A percentile compares a stretch with the other conserved stretches of the same genome.
Conservation (phyloP, 2,113 vertebrate species). For the Epinephelus fuscoguttatus region DNA sequence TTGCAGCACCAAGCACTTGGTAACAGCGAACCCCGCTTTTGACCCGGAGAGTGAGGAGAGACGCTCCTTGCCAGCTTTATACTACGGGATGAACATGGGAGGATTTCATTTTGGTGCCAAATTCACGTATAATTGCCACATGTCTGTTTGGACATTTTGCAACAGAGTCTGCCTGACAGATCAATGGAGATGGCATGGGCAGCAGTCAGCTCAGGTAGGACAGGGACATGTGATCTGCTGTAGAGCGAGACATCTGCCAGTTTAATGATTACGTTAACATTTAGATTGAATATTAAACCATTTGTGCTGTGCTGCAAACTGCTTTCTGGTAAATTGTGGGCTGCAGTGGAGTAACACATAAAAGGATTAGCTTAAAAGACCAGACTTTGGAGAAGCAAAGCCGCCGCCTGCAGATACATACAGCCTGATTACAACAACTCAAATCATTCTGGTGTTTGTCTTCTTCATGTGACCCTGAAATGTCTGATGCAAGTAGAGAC, state of each 20-base stretch:
- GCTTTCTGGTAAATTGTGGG: not conserved
- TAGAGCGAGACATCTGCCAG: not conserved
- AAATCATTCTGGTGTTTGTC: not conserved
- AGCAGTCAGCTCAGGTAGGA: not conserved
- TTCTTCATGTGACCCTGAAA: not conserved
- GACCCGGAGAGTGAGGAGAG: not conserved
- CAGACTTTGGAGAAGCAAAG: not conserved
- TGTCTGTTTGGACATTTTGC: slow-evolving; percentile 64
- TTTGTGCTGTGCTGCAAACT: not conserved
- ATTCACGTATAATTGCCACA: slow-evolving; percentile 25
- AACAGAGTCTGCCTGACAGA: slow-evolving; percentile 22
- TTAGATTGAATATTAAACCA: slow-evolving; percentile 15
- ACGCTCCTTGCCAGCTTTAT: slow-evolving; percentile 36
- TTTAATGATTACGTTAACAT: slow-evolving; percentile 38
- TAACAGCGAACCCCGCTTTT: slow-evolving; percentile 47
- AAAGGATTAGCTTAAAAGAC: not conserved
- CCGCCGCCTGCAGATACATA: not conserved
- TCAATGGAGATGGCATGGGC: slow-evolving; percentile 25
- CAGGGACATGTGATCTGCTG: not conserved
- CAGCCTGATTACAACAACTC: not conserved
- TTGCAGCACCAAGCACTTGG: slow-evolving; percentile 55
- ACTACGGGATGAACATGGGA: slow-evolving; percentile 45
- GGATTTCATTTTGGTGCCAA: slow-evolving; percentile 47
- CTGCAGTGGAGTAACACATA: not conserved
- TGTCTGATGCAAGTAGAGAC: not conserved